Conservation (phyloP, 2,113 vertebrate genomes). For the Anolis sagrei region DNA sequence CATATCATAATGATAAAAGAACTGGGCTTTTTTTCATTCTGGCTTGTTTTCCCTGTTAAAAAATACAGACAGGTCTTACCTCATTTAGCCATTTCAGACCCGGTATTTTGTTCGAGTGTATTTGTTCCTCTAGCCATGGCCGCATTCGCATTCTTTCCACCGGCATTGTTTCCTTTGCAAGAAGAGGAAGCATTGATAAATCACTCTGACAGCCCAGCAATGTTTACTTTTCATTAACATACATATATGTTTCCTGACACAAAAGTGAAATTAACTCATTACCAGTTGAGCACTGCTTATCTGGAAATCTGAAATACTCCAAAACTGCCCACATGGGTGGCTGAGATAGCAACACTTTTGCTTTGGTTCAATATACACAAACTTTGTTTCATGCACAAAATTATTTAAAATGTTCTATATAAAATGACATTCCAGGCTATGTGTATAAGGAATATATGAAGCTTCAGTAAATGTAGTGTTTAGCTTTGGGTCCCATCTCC, state of each 20-base stretch:
- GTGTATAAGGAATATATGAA: too few species aligned
- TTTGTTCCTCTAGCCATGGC: conserved; percentile 97
- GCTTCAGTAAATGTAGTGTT: too few species aligned
- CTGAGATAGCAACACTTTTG: too few species aligned
- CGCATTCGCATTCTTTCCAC: conserved; percentile 99
- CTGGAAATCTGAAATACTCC: too few species aligned
- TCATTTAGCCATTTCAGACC: conserved; percentile 97
- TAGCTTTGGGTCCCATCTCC: too few species aligned
- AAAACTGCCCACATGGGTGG: too few species aligned
- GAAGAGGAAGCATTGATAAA: conserved; percentile 48
- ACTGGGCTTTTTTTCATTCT: not conserved
- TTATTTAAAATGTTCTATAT: not conserved
- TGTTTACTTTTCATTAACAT: conserved; percentile 5
- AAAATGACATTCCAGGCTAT: not conserved
- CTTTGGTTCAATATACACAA: too few species aligned
- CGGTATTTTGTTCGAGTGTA: conserved; percentile 91
- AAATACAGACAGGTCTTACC: conserved; percentile 71
- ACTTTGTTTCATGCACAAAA: too few species aligned
- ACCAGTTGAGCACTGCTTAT: not conserved
- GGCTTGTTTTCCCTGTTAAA: conserved; percentile 10
- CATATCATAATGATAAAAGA: not conserved
- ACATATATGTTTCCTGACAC: too few species aligned
- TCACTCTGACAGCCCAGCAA: conserved; percentile 22
- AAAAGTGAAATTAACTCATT: not conserved
- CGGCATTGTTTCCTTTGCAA: conserved; percentile 85